A percentile compares a stretch with the other conserved stretches of the same genome.
These are phyloP conservation scores for Gorsachius goisagi DNA, from an alignment of 2,113 vertebrate species.

Conservation along the genomic window DNA sequence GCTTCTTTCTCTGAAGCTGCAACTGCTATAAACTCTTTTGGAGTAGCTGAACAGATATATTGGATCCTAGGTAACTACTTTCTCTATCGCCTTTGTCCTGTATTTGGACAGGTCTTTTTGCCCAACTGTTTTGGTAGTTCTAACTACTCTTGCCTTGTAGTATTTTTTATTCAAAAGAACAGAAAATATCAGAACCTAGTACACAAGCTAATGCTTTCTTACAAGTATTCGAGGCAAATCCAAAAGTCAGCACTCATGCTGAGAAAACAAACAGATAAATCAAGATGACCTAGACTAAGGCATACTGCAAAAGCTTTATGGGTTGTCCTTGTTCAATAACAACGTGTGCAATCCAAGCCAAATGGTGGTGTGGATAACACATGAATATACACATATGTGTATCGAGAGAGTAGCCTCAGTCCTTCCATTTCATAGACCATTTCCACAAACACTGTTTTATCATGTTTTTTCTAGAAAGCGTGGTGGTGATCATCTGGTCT, in stretches of 20 bases:
- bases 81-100: not conserved
- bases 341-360: not conserved
- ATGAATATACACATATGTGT: accelerated
- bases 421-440: accelerated
- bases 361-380: not conserved
- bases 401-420: not conserved
- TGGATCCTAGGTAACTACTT: not conserved
- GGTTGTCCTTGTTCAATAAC: not conserved
- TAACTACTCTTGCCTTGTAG: not conserved
- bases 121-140: not conserved
- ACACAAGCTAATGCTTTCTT: not conserved
- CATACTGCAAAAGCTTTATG: not conserved
- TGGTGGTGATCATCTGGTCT: not conserved
- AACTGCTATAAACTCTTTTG: not conserved
- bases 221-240: not conserved
- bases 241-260: not conserved
- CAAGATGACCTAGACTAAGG: not conserved
- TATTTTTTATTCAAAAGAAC: not conserved
- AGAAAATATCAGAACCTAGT: not conserved
- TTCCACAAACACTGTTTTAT: not conserved
- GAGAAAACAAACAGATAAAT: not conserved
- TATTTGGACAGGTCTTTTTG: not conserved
- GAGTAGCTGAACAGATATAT: not conserved
- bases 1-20: not conserved
- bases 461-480: not conserved